Evolutionary conservation across 2,797 vertebrate genomes (phyloP).

Genomic region (Pangasius macronema): DNA sequence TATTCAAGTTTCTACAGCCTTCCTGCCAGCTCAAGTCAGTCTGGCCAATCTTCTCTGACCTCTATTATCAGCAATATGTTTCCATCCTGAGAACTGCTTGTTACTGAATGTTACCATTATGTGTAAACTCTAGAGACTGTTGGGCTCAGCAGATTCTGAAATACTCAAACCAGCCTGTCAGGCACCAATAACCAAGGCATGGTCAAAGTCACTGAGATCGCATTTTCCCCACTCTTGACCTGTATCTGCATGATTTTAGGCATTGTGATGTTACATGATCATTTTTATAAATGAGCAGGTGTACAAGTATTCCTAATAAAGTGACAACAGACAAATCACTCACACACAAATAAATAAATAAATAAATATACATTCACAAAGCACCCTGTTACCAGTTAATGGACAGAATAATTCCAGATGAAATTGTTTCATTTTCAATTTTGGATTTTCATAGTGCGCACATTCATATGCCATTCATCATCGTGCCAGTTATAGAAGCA

Average conservation of each 20-base stretch:
- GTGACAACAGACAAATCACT: background rate
- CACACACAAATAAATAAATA: background rate
- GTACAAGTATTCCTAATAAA: background rate
- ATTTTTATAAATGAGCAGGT: background rate
- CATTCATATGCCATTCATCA: conserved; percentile 4
- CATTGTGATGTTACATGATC: background rate
- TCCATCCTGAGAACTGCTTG: background rate
- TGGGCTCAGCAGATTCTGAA: background rate
- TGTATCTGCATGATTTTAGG: background rate
- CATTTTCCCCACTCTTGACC: background rate
- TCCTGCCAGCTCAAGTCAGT: background rate
- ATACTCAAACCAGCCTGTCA: background rate
- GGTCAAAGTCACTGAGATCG: background rate
- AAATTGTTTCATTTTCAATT: conserved; percentile 18
- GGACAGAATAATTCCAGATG: conserved; percentile 6
- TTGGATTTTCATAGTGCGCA: background rate
- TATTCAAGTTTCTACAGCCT: background rate
- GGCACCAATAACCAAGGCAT: background rate
- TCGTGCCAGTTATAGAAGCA: background rate
- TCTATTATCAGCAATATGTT: background rate
- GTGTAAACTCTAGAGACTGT: background rate
- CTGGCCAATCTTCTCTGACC: background rate
- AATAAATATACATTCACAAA: background rate
- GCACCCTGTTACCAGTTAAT: background rate
- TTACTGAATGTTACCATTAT: background rate